Base-by-base conservation (phyloP, 2,888 invertebrate genomes). In the Xylota segnis region DNA sequence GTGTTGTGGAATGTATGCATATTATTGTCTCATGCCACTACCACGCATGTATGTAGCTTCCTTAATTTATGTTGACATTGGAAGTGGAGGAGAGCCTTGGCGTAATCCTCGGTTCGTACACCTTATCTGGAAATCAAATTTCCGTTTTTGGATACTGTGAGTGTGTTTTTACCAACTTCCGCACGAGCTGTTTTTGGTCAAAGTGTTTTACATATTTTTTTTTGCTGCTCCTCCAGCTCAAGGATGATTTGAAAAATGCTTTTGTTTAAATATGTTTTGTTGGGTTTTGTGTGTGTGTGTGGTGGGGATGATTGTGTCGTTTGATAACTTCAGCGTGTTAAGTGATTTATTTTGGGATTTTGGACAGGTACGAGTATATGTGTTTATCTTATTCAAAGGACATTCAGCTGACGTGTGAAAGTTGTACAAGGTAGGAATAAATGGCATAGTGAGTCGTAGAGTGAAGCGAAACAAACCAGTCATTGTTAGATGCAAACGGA, bases 121-220 rank as follows among this genome's bases (percentile, higher is more conserved):
- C 1, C 59, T 56, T 70, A 77, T 77, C 68, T 70, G 68, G 45
- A 59, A 70, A 77, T 77, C 68, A 68, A 70, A 77, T 77, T 77
- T 77, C 77, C 77, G 18, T 61, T 32, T 29, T 43, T 50, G 14
- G 37, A 23, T 50, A 4, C n/a, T 68, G 59, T 59, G 14, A 68
- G 66, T 59, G 68, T 43, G 68, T 43, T 77, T 61, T 54, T 54
- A 47, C 65, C 43, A 58, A 66, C 56, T 58, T 76, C 66, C 75
- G 65, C 45, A 32, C 27, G 27, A 75, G 52, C 40, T 43, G 40
- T 52, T 40, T 43, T 43, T 43, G 52, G 58, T 23, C 29, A 32
- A 74, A 72, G 72, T 61, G 72, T 27, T 63, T 72, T 34, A 50
- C 72, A 61, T 54, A 50, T n/a, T 37, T 50, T 18, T 34, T 18